These are phyloP conservation scores for Vulpes vulpes DNA, from an alignment of 2,113 vertebrate genomes.

Conservation along the genomic window DNA sequence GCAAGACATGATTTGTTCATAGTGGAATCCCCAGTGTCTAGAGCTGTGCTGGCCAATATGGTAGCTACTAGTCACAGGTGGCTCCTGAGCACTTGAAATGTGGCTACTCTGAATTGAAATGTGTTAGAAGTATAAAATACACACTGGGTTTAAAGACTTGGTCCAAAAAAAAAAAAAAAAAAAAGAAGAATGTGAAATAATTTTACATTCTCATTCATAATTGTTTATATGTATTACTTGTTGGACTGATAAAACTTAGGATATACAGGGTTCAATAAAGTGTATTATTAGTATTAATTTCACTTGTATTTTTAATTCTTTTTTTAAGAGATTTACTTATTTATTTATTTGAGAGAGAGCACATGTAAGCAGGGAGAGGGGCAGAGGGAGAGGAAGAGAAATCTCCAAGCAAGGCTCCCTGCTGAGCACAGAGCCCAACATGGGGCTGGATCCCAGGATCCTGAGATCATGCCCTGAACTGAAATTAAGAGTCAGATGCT, in stretches of 20 bases:
- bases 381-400: neutral
- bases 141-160: neutral
- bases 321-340: neutral
- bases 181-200: neutral
- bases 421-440: neutral
- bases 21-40: neutral
- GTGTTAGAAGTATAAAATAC: neutral
- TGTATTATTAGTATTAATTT: neutral
- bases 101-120: neutral
- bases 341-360: neutral
- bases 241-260: constrained; percentile 1
- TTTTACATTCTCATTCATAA: constrained; percentile 11
- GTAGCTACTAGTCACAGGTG: neutral
- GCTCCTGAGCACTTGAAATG: neutral
- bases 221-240: neutral
- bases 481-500: neutral
- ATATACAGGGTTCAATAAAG: constrained; percentile 20
- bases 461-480: neutral
- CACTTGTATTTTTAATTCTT: neutral
- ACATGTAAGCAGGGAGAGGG: neutral
- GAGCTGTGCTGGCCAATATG: neutral
- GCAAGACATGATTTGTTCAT: neutral
- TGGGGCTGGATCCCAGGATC: neutral
- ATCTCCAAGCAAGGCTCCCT: neutral
- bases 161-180: neutral